These are phyloP conservation scores for Lasius platythorax DNA, from an alignment of 2,888 invertebrate species.

Conservation along the genomic window DNA sequence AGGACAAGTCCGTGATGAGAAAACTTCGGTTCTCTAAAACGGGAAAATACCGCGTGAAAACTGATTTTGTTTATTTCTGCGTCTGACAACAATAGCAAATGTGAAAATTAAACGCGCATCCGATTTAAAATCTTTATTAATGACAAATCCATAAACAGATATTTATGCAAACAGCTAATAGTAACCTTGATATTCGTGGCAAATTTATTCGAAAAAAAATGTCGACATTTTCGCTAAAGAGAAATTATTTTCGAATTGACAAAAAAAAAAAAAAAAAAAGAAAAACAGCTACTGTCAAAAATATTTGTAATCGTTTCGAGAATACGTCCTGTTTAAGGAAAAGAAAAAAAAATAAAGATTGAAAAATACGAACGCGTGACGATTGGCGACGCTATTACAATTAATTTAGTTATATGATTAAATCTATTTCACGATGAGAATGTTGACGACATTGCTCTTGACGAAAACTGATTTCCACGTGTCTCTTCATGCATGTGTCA, in stretches of 20 bases:
- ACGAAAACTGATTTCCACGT: constrained; percentile 56
- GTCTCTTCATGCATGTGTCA: constrained; percentile 63
- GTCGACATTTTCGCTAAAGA: neutral
- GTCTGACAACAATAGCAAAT: neutral
- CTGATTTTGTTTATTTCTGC: neutral
- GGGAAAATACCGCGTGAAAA: neutral
- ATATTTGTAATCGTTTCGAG: neutral
- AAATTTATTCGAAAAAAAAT: neutral
- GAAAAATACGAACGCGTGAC: constrained; percentile 23
- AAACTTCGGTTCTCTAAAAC: constrained; percentile 7
- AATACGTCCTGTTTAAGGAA: neutral
- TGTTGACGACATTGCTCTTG: constrained; percentile 6
- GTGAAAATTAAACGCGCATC: neutral
- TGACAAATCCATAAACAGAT: neutral
- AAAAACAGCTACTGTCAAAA: too few species aligned
- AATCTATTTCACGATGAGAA: constrained; percentile 28
- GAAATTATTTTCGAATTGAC: too few species aligned
- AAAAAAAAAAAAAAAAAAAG: too few species aligned
- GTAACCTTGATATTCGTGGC: too few species aligned
- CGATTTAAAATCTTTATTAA: neutral
- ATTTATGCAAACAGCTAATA: neutral
- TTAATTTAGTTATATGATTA: neutral
- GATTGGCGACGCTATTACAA: constrained; percentile 37
- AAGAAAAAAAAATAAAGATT: neutral
- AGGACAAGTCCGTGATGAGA: neutral